These are phyloP conservation scores for Caenorhabditis panamensis DNA, from an alignment of 2,888 invertebrate genomes.

Conservation along the genomic window DNA sequence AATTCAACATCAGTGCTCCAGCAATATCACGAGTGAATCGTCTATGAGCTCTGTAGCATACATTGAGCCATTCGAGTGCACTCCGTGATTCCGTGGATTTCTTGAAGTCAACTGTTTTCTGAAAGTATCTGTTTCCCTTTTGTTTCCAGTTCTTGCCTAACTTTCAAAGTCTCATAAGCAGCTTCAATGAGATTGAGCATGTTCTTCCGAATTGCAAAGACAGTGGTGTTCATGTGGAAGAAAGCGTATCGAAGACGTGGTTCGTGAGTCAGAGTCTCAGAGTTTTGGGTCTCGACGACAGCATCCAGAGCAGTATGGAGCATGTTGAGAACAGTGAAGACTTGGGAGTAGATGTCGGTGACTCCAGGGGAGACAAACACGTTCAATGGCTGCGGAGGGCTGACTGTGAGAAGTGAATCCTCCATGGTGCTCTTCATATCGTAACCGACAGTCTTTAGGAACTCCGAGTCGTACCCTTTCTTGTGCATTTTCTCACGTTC, in stretches of 20 bases:
- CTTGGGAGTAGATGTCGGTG: constrained; percentile 43
- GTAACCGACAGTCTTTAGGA: constrained; percentile 45
- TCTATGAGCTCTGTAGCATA: constrained; percentile 49
- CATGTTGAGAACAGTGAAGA: constrained; percentile 50
- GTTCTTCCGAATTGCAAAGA: constrained; percentile 55
- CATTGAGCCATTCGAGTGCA: constrained; percentile 44
- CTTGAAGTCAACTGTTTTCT: constrained; percentile 38
- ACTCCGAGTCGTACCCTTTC: constrained; percentile 42
- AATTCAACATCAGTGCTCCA: constrained; percentile 44
- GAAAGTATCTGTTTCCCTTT: background rate
- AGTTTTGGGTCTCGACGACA: constrained; percentile 44
- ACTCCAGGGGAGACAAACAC: constrained; percentile 46
- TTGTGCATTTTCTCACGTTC: constrained; percentile 34
- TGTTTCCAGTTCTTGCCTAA: background rate
- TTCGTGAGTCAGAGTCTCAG: constrained; percentile 47
- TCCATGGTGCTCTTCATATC: constrained; percentile 46
- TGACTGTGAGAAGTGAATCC: constrained; percentile 31
- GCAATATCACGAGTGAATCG: constrained; percentile 45
- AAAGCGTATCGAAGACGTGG: constrained; percentile 55
- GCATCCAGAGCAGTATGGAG: constrained; percentile 49
- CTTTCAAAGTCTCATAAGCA: constrained; percentile 46
- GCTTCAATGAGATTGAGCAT: constrained; percentile 52
- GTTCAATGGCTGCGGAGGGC: constrained; percentile 47
- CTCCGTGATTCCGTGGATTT: background rate
- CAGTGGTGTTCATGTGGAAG: constrained; percentile 57